Evolutionary conservation across 2,797 vertebrate genomes (phyloP), one percentile per base, ranked within the genome.

Genomic region (Euphonia xanthogaster): DNA sequence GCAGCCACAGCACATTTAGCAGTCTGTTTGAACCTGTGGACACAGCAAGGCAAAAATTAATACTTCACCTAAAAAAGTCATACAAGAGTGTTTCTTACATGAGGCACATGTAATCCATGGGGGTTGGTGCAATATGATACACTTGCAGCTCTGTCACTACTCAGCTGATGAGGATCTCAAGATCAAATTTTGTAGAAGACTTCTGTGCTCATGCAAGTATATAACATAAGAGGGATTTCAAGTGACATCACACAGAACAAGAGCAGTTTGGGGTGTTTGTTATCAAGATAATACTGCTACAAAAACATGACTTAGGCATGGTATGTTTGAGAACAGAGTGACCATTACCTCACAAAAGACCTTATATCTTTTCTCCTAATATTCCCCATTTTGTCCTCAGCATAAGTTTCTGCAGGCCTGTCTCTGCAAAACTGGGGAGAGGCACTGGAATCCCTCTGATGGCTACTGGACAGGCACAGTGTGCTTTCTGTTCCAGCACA

Each of bases 1-100:
- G 86, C 82, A 94, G 73, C 51, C 80, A 45, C 58, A 65, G 76
- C 76, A 88, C 73, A 95, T 92, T 88, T 70, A 75, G 39, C 62
- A 95, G 70, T 93, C 91, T 94, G 76, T 95, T 93, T 95, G 92
- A 96, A 96, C 76, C 50, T 31, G 45, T 4, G 40, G 73, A 87
- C 71, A 82, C 25, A 70, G 73, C 35, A 81, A 81, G 33, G 37
- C n/a, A 84, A 88, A 90, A 84, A 51, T 62, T 68, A 90, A 65
- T 65, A 62, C 31, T 73, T 27, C 51, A 75, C 30, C 44, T 48
- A 62, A 78, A 86, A 45, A 51, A 72, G 48, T 58, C 27, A 40
- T 78, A 55, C 30, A 54, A 37, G 9, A 58, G 7, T 6, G 8
- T 63, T 92, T 85, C 55, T 85, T 60, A 55, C 35, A 42, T 1